Base-by-base conservation (phyloP, 2,113 vertebrate genomes). In the Xiphorhynchus elegans region DNA sequence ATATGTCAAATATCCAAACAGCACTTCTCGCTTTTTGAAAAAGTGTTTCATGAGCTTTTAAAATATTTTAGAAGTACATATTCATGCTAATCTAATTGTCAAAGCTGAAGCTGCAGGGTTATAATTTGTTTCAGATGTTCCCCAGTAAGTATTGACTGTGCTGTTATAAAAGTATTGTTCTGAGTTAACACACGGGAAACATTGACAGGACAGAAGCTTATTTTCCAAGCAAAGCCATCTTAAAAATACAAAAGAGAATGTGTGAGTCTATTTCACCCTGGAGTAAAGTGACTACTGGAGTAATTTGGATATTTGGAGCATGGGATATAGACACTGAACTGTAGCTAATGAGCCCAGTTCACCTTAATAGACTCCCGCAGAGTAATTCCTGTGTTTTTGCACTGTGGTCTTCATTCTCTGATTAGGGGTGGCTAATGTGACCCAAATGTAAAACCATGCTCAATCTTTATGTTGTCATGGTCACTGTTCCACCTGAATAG, bases 81-180 rank as follows among this genome's bases (percentile, higher is more conserved):
- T 75, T 77, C 70, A 63, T 60, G 26, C 35, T 60, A 53, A 68
- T 50, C 7, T 42, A 39, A 69, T 77, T 84, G 78, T 76, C 47
- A 75, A 67, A 94, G 66, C 66, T 92, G 73, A 77, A 92, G 47
- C 76, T 93, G 42, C 42, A 85, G 82, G 75, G 11, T 6, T 89
- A 40, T 78, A 74, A 93, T 91, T 64, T 66, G 37, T 94, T 81
- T 89, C 85, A 95, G 82, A 90, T 91, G 58, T 86, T 89, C 47
- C 59, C 53, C 31, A 64, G 76, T 82, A 89, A 90, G 39, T 16
- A 64, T 49, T 81, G 67, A 66, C 75, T 68, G 12, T 81, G 84
- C 69, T 66, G 11, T 84, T 94, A 66, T 47, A 85, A 64, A 97
- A 87, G 29, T 55, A 67, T 58, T 87, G 55, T 86, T 95, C 81